Conservation (phyloP, 1,140 invertebrate species). For the Drosophila pseudoananassae region DNA sequence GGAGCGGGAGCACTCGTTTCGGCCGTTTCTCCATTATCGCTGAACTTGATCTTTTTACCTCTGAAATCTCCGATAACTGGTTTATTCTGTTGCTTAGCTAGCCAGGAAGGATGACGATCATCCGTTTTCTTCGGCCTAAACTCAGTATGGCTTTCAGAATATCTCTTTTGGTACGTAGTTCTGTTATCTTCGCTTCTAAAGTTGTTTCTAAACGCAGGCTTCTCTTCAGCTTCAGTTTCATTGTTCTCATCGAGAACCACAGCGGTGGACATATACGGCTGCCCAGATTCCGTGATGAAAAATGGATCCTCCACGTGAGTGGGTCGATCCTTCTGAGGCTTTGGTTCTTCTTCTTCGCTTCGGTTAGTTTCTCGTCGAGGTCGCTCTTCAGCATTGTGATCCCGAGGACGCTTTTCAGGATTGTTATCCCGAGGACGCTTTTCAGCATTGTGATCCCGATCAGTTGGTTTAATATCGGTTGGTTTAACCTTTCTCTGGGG, state of each 20-base stretch:
- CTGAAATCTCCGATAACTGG: constrained; percentile 54
- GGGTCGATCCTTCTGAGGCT: constrained; percentile 29
- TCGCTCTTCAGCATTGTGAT: not conserved
- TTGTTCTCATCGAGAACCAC: constrained; percentile 66
- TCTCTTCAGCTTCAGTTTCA: constrained; percentile 39
- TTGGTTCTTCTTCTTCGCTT: constrained; percentile 19
- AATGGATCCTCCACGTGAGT: constrained; percentile 85
- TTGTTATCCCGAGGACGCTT: not conserved
- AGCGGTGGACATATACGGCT: constrained; percentile 86
- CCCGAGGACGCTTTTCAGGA: not conserved
- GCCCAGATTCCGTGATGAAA: constrained; percentile 86
- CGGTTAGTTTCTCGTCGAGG: not conserved
- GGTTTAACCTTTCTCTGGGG: not conserved
- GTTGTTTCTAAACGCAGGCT: not conserved
- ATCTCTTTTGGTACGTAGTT: not conserved
- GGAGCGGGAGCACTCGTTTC: not conserved
- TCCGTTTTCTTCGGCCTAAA: constrained; percentile 8
- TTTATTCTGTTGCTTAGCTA: constrained; percentile 85
- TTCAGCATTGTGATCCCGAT: not conserved
- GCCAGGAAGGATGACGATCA: constrained; percentile 85
- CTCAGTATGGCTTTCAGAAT: constrained; percentile 2
- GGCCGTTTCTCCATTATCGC: constrained; percentile 44
- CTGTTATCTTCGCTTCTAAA: constrained; percentile 10
- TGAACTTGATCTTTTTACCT: constrained; percentile 81
- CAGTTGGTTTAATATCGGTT: not conserved